These are phyloP conservation scores for Notospermus geniculatus DNA, from an alignment of 1,140 invertebrate genomes.

Conservation along the genomic window DNA sequence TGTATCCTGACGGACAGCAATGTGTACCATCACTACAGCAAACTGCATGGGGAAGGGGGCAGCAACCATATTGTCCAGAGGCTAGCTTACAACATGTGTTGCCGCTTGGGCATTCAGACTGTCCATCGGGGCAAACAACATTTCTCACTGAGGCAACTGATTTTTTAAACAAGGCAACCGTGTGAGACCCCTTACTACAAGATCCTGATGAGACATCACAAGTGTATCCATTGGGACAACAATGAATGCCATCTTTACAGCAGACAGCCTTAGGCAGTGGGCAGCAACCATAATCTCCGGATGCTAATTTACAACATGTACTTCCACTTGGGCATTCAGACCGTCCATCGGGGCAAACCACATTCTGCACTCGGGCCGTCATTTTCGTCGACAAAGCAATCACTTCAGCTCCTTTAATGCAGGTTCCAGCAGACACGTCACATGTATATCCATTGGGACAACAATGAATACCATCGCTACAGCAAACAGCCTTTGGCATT, in stretches of 20 bases:
- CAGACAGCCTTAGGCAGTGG: conserved; percentile 39
- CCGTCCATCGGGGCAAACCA: conserved; percentile 5
- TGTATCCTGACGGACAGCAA: background rate
- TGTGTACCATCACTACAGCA: conserved; percentile 32
- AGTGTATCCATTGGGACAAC: conserved; percentile 39
- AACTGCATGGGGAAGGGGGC: conserved; percentile 41
- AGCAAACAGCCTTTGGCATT: background rate
- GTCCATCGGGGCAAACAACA: conserved; percentile 31
- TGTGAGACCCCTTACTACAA: conserved; percentile 13
- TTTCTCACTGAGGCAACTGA: background rate
- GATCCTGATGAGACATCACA: conserved; percentile 33
- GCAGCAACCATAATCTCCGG: conserved; percentile 42
- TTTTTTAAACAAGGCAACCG: background rate
- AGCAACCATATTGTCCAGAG: conserved; percentile 32
- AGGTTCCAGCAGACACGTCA: background rate
- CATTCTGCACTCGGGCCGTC: background rate
- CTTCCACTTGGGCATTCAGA: conserved; percentile 36
- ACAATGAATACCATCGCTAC: background rate
- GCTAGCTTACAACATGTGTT: conserved; percentile 38
- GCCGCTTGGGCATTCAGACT: conserved; percentile 31
- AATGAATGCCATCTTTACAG: conserved; percentile 43
- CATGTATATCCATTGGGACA: background rate
- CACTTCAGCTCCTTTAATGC: background rate
- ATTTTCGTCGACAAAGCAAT: too few species aligned
- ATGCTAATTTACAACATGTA: conserved; percentile 40